A percentile compares a stretch with the other conserved stretches of the same genome.
phyloP scores from a whole-genome alignment of 2,113 vertebrate genomes.

The Chaetodon auriga region DNA sequence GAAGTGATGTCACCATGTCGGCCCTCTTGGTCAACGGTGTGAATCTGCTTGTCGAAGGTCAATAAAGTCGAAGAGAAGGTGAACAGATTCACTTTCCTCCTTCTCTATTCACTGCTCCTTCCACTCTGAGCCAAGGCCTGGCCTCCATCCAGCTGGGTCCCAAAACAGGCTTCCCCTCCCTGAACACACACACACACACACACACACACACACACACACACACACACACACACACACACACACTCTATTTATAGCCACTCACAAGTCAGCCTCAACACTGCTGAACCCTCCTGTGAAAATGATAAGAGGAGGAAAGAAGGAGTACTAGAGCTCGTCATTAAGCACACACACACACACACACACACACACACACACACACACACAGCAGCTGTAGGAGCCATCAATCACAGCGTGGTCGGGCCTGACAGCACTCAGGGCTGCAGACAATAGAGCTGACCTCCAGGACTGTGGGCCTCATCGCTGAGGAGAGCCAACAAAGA shows the following conservation, averaged over 20 bases:
- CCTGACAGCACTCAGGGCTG: slow-evolving; percentile 24
- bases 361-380: slow-evolving; percentile 17
- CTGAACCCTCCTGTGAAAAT: slow-evolving; percentile 10
- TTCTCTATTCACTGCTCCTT: not conserved
- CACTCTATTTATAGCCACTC: slow-evolving; percentile 47
- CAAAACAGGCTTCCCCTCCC: slow-evolving; percentile 20
- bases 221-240: slow-evolving; percentile 16
- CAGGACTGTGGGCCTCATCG: not conserved
- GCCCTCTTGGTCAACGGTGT: not conserved
- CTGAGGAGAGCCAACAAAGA: not conserved
- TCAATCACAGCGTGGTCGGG: slow-evolving; percentile 16
- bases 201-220: slow-evolving; percentile 9
- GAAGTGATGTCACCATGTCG: not conserved
- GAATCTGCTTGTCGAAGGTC: not conserved
- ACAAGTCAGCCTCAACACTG: slow-evolving; percentile 27
- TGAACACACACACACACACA: not conserved
- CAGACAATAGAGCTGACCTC: slow-evolving; percentile 42
- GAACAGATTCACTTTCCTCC: not conserved
- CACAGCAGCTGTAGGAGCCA: slow-evolving; percentile 7
- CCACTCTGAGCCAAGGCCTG: slow-evolving; percentile 11
- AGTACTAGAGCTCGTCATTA: not conserved
- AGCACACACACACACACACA: not conserved
- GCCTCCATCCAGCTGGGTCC: slow-evolving; percentile 40
- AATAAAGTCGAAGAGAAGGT: too few relatives aligned
- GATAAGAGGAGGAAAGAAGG: slow-evolving; percentile 13